Evolutionary conservation across 2,797 vertebrate genomes (phyloP).

Genomic region (Mycteria americana): DNA sequence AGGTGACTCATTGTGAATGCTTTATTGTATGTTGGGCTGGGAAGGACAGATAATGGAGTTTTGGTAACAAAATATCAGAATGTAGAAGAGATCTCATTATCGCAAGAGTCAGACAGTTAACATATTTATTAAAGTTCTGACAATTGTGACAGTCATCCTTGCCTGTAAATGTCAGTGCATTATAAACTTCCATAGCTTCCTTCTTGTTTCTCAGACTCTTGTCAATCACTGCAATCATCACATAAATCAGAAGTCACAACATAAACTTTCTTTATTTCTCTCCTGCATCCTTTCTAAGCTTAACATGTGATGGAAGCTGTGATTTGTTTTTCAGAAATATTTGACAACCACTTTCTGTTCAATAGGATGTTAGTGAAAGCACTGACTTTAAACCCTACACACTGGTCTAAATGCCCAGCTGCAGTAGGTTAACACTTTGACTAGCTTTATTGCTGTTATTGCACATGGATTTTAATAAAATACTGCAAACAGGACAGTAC

Average conservation of each 20-base stretch:
- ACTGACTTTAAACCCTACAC: neutral
- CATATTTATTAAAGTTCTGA: slow-evolving; percentile 39
- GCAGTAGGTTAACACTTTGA: neutral
- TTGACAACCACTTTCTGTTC: neutral
- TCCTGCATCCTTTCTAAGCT: slow-evolving; percentile 14
- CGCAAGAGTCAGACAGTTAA: neutral
- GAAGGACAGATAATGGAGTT: slow-evolving; percentile 36
- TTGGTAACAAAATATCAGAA: slow-evolving; percentile 22
- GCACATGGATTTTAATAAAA: neutral
- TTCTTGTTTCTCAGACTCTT: slow-evolving; percentile 10
- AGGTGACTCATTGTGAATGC: neutral
- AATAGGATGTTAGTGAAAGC: neutral
- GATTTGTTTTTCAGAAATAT: neutral
- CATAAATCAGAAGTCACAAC: slow-evolving; percentile 14
- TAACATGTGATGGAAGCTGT: neutral
- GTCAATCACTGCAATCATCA: slow-evolving; percentile 51
- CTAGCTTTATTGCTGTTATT: neutral
- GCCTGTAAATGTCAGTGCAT: slow-evolving; percentile 36
- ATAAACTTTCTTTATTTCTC: slow-evolving; percentile 18
- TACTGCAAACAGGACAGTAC: neutral
- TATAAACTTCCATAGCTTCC: slow-evolving; percentile 13
- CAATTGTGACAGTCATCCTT: slow-evolving; percentile 3
- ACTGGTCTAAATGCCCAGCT: neutral
- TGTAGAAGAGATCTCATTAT: slow-evolving; percentile 3
- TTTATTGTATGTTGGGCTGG: slow-evolving; percentile 24